Base-by-base conservation (phyloP, 2,888 invertebrate genomes). In the Apodemia mormo region DNA sequence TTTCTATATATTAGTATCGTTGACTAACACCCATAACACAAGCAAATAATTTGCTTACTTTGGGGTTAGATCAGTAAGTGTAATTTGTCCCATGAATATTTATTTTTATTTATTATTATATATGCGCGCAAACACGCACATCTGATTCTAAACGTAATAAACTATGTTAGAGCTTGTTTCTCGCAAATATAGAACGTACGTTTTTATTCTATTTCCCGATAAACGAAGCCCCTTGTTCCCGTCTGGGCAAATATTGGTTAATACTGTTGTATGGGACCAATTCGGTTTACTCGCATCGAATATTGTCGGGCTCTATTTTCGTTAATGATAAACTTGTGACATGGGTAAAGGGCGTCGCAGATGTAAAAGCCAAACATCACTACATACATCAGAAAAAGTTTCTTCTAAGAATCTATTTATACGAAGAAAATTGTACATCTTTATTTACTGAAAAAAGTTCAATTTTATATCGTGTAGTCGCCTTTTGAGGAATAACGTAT, bases 211-310 rank as follows among this genome's bases (percentile, higher is more conserved):
- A 64, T 61, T 30, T 58, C 7, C 30, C 61, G 61, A 64, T 52
- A 52, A 64, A 64, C 33, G 61, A 64, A 14, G 33, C 7, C 61
- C 8, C 37, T 37, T 64, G 30, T 64, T 37, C 61, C 61, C 61
- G 61, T 64, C 61, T 64, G 61, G 8, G 30, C 37, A 33, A 64
- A 64, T 64, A 64, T 64, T 64, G 37, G 61, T 33, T 12, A 64
- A 64, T 64, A 64, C 29, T 64, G 58, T 64, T 64, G 58, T 58
- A 58, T 58, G 61, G 61, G 33, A 33, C 14, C 33, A 33, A 61
- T 61, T 33, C 33, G 14, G 5, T 61, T 61, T 61, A 14, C 61
- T 33, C 61, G 7, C 37, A 37, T 61, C 33, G 30, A 58, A 58
- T 58, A 30, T 58, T 30, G 14, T 61, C 61, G 33, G 7, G 7